phyloP scores from a whole-genome alignment of 2,888 invertebrate species.

The Prenolepis imparis region DNA sequence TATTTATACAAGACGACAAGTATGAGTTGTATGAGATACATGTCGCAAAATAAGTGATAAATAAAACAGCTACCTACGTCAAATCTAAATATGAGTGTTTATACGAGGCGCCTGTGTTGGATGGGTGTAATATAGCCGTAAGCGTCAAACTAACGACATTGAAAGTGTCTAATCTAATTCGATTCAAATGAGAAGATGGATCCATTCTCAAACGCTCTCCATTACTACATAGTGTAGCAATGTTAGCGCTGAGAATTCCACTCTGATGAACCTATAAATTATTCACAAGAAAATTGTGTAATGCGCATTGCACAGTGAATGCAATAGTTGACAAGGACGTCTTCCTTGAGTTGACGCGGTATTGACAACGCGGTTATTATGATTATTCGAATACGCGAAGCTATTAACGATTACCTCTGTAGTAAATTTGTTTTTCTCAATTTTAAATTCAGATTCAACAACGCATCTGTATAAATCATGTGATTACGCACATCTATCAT shows the following conservation, averaged over 20 bases:
- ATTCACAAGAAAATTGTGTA: conserved; percentile 65
- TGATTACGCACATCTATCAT: neutral
- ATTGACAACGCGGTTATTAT: conserved; percentile 18
- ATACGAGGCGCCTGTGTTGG: conserved; percentile 46
- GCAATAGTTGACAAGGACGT: conserved; percentile 60
- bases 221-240: conserved; percentile 26
- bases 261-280: conserved; percentile 54
- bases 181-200: conserved; percentile 35
- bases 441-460: conserved; percentile 6
- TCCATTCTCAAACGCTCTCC: conserved; percentile 49
- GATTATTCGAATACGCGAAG: neutral
- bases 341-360: conserved; percentile 7
- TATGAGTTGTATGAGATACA: neutral
- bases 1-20: conserved; percentile 19
- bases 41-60: conserved; percentile 66
- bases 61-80: conserved; percentile 49
- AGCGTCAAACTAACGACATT: conserved; percentile 65
- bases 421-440: neutral
- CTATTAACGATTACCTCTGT: neutral
- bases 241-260: conserved; percentile 55
- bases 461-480: neutral
- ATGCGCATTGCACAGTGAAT: conserved; percentile 72
- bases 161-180: conserved; percentile 50
- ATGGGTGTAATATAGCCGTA: conserved; percentile 54
- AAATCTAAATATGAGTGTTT: conserved; percentile 37